Evolutionary conservation across 2,888 invertebrate species (phyloP).

Genomic region (Clostera curtula): DNA sequence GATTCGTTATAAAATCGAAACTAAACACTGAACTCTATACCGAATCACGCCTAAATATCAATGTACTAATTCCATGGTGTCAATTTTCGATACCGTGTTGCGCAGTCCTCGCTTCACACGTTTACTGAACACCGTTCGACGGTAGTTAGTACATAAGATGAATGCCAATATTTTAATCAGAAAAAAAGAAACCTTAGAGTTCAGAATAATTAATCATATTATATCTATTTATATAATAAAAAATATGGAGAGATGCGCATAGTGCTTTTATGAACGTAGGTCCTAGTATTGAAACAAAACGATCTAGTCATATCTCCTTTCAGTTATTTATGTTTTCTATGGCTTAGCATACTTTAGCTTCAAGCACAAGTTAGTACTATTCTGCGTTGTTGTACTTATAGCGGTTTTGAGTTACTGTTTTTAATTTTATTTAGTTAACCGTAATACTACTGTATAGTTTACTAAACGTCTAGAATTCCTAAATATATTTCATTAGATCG

Average conservation of each 20-base stretch:
- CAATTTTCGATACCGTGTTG: constrained; percentile 10
- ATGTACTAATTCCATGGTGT: too few species aligned
- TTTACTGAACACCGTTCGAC: constrained; percentile 40
- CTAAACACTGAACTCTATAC: too few species aligned
- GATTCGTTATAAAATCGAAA: too few species aligned
- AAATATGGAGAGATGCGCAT: constrained; percentile 71
- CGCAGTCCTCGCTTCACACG: constrained; percentile 18
- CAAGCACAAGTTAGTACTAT: constrained; percentile 57
- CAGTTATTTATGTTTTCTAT: constrained; percentile 64
- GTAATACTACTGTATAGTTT: too few species aligned
- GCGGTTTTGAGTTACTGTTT: constrained; percentile 18
- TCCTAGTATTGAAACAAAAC: constrained; percentile 66
- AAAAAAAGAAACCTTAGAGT: constrained; percentile 63
- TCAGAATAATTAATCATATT: constrained; percentile 68
- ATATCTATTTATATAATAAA: constrained; percentile 71
- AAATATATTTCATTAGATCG: too few species aligned
- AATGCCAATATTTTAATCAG: constrained; percentile 72
- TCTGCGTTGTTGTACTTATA: constrained; percentile 27
- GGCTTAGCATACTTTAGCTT: constrained; percentile 75
- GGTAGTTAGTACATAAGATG: constrained; percentile 60
- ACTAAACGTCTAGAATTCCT: too few species aligned
- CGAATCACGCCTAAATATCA: too few species aligned
- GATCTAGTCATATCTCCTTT: constrained; percentile 73
- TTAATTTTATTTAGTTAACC: constrained; percentile 19
- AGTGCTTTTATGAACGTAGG: constrained; percentile 73